These are phyloP conservation scores for Apis mellifera DNA, from an alignment of 1,140 invertebrate species.

Conservation along the genomic window Amel_HAv3.1 CM009931.2:24020501-24021000, in stretches of 20 bases:
- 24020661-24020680: too few species aligned
- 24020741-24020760: conserved; percentile 30
- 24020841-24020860: conserved; percentile 43
- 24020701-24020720: conserved; percentile 16
- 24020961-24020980: conserved; percentile 13
- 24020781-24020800: conserved; percentile 37
- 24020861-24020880: conserved; percentile 28
- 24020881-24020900: conserved; percentile 56
- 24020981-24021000: conserved; percentile 33
- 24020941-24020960: conserved; percentile 26
- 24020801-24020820: conserved; percentile 50
- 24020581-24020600: too few species aligned
- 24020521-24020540: too few species aligned
- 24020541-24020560: too few species aligned
- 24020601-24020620: too few species aligned
- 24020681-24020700: conserved; percentile 5
- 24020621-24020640: too few species aligned
- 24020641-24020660: too few species aligned
- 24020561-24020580: too few species aligned
- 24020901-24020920: conserved; percentile 28
- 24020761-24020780: conserved; percentile 49
- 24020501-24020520: too few species aligned
- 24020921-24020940: conserved; percentile 17
- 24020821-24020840: conserved; percentile 48
- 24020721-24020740: conserved; percentile 29